Percentiles rank a stretch among this genome's conserved stretches.
These are phyloP conservation scores for Rhincodon typus DNA, from an alignment of 2,797 vertebrate genomes.

Conservation along the genomic window DNA sequence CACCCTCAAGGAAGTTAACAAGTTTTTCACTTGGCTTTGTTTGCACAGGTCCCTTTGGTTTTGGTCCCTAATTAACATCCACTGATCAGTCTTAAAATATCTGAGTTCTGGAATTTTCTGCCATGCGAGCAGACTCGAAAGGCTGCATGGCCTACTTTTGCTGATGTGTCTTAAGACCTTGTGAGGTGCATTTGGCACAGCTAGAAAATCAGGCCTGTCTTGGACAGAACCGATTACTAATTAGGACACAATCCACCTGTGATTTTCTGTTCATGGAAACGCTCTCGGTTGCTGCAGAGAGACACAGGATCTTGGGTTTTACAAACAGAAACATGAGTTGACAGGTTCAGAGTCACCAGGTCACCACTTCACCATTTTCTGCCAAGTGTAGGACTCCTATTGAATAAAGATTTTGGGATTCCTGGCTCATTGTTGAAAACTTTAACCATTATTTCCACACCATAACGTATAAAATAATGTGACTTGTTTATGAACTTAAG, in stretches of 20 bases:
- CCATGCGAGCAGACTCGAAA: no score
- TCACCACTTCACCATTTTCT: background rate
- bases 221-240: background rate
- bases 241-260: background rate
- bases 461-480: background rate
- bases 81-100: background rate
- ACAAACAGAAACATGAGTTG: background rate
- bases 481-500: background rate
- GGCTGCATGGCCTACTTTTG: no score
- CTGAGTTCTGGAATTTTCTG: background rate
- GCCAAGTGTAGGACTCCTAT: background rate
- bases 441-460: background rate
- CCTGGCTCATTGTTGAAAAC: background rate
- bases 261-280: background rate
- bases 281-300: background rate
- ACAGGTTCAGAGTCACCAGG: background rate
- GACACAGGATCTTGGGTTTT: no score
- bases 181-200: background rate
- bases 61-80: background rate
- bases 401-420: background rate
- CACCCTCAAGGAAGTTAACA: no score
- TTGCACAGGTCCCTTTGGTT: slow-evolving; percentile 39
- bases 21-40: background rate
- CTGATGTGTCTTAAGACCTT: no score
- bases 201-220: background rate